Conservation (phyloP, 1,140 invertebrate species). For the Drosophila tristis region DNA sequence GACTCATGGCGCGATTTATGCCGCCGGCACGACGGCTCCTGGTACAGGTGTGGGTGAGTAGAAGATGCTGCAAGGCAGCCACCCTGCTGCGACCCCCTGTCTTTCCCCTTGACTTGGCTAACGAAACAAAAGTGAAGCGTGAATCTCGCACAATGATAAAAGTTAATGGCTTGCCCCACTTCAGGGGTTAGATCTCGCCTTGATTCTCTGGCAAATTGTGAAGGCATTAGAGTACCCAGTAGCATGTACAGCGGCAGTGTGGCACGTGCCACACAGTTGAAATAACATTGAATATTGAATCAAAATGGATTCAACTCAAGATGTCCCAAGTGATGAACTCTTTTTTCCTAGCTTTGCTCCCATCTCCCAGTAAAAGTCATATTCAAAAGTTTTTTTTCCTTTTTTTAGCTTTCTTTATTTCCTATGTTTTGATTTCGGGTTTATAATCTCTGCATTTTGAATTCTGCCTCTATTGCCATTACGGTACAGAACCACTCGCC, state of each 20-base stretch:
- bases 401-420: slow-evolving; percentile 55
- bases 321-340: neutral
- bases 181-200: slow-evolving; percentile 62
- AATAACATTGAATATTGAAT: slow-evolving; percentile 29
- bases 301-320: neutral
- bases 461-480: slow-evolving; percentile 8
- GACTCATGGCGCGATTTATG: slow-evolving; percentile 79
- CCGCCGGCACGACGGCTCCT: slow-evolving; percentile 37
- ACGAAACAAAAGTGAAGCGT: slow-evolving; percentile 51
- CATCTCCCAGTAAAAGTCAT: slow-evolving; percentile 3
- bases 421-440: slow-evolving; percentile 47
- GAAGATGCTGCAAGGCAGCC: slow-evolving; percentile 36
- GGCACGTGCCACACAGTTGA: neutral
- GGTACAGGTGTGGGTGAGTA: slow-evolving; percentile 25
- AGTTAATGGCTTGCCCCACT: slow-evolving; percentile 69
- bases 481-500: neutral
- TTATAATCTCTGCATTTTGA: slow-evolving; percentile 35
- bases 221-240: slow-evolving; percentile 12
- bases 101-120: slow-evolving; percentile 49
- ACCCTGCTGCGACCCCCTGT: slow-evolving; percentile 10
- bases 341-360: neutral
- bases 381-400: slow-evolving; percentile 11
- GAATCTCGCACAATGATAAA: slow-evolving; percentile 54
- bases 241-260: neutral
- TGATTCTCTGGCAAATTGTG: slow-evolving; percentile 68